These are phyloP conservation scores for Thereva nobilitata DNA, from an alignment of 2,888 invertebrate genomes.

Conservation along the genomic window DNA sequence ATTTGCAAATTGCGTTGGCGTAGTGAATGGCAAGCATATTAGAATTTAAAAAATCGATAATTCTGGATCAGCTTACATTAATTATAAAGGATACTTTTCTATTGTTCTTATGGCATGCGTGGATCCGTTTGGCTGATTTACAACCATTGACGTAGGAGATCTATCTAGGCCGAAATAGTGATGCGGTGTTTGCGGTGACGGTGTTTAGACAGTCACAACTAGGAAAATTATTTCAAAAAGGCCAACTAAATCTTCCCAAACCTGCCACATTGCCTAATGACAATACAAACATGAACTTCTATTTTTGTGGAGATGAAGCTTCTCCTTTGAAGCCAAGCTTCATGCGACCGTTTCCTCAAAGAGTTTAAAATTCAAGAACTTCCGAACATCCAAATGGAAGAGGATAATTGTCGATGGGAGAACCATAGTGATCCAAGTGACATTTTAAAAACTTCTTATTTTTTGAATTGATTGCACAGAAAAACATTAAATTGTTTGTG, in stretches of 20 bases:
- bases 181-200: too few relatives aligned
- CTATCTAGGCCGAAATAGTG: too few relatives aligned
- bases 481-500: too few relatives aligned
- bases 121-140: too few relatives aligned
- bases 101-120: constrained; percentile 6
- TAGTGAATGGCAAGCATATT: constrained; percentile 1
- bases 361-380: background rate
- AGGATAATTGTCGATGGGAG: too few relatives aligned
- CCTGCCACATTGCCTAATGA: background rate
- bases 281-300: background rate
- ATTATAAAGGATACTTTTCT: constrained; percentile 10
- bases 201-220: background rate
- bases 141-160: too few relatives aligned
- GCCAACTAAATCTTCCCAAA: too few relatives aligned
- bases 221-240: background rate
- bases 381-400: background rate
- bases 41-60: too few relatives aligned
- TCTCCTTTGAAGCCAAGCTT: background rate
- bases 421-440: too few relatives aligned
- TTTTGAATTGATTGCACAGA: too few relatives aligned
- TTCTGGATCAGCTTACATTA: too few relatives aligned
- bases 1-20: constrained; percentile 6
- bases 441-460: too few relatives aligned
- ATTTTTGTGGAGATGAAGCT: background rate
- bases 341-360: background rate